phyloP scores from a whole-genome alignment of 37 sponge, comb jelly and placozoan species.

The Chondrilla cf. caribensis region DNA sequence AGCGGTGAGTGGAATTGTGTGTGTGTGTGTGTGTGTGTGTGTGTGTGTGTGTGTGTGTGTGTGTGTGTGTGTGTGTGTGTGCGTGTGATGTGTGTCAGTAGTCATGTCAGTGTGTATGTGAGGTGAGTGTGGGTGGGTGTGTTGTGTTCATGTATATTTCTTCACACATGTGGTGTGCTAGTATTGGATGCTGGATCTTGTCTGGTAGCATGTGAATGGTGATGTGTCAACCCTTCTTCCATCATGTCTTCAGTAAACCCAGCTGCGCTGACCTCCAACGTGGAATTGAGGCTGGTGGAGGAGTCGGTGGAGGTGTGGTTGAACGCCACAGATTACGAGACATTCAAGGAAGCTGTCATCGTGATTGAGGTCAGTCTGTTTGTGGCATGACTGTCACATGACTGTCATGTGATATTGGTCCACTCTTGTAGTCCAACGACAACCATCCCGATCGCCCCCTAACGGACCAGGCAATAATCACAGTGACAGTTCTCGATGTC shows the following conservation, averaged over 20 bases:
- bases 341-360: neutral
- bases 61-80: neutral
- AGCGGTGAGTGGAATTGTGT: neutral
- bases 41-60: slow-evolving; percentile 5
- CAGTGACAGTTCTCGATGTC: slow-evolving; percentile 10
- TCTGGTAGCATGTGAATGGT: too few relatives aligned
- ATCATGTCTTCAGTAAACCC: neutral
- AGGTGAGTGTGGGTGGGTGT: neutral
- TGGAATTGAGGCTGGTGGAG: neutral
- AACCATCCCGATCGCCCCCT: neutral
- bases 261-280: neutral
- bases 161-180: neutral
- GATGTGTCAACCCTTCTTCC: too few relatives aligned
- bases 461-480: neutral
- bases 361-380: neutral
- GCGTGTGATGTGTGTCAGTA: too few relatives aligned
- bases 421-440: neutral
- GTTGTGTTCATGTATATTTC: neutral
- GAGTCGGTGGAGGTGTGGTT: slow-evolving; percentile 14
- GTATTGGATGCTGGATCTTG: too few relatives aligned
- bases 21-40: neutral
- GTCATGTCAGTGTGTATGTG: too few relatives aligned
- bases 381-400: neutral
- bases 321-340: neutral
- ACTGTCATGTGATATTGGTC: neutral